These are phyloP conservation scores for Rhyacichthys aspro DNA, from an alignment of 2,797 vertebrate genomes.

Conservation along the genomic window DNA sequence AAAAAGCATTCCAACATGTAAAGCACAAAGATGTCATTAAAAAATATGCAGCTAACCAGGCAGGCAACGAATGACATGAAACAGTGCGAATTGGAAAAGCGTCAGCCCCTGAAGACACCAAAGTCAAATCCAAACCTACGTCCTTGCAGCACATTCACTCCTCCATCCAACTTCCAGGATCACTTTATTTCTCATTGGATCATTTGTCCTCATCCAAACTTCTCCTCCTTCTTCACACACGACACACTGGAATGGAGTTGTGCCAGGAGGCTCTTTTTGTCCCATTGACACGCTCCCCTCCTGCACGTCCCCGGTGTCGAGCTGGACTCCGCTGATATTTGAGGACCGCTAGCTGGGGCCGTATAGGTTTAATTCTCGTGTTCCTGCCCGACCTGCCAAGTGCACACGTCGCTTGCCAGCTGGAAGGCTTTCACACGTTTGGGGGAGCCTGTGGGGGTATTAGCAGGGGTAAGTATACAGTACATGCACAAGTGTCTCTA, in stretches of 20 bases:
- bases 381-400: slow-evolving; percentile 82
- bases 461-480: slow-evolving; percentile 69
- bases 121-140: not conserved
- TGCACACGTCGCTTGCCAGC: slow-evolving; percentile 78
- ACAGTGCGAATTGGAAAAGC: too few relatives aligned
- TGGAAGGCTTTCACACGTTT: slow-evolving; percentile 82
- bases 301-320: slow-evolving; percentile 78
- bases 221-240: slow-evolving; percentile 47
- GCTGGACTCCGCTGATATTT: slow-evolving; percentile 87
- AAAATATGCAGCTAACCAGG: too few relatives aligned
- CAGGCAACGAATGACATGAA: too few relatives aligned
- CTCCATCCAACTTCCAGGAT: slow-evolving; percentile 4
- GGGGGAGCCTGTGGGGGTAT: slow-evolving; percentile 53
- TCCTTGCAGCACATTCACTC: not conserved
- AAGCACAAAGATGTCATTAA: too few relatives aligned
- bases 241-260: slow-evolving; percentile 63
- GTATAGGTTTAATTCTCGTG: slow-evolving; percentile 87
- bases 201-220: slow-evolving; percentile 62
- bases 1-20: too few relatives aligned
- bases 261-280: slow-evolving; percentile 77
- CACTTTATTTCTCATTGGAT: slow-evolving; percentile 16
- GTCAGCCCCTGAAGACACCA: not conserved
- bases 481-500: slow-evolving; percentile 66
- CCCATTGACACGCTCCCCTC: slow-evolving; percentile 74
- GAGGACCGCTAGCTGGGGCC: slow-evolving; percentile 77